A percentile compares a stretch with the other conserved stretches of the same genome.
Evolutionary conservation across 2,797 vertebrate species (phyloP).

Genomic region (Pseudomugil tenellus): DNA sequence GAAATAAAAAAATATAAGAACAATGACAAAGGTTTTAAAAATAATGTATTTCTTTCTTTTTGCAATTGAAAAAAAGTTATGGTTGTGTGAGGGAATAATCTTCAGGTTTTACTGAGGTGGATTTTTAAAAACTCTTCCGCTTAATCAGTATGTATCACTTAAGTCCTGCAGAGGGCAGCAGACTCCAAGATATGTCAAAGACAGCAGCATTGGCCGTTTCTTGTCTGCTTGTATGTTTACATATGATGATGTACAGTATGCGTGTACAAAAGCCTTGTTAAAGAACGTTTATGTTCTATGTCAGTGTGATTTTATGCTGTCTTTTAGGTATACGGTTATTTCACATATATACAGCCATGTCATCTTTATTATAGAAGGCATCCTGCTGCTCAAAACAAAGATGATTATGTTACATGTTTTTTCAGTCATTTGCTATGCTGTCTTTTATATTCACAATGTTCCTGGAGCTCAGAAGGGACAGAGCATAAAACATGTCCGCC

Average conservation of each 20-base stretch:
- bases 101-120: neutral
- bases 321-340: slow-evolving; percentile 28
- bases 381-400: slow-evolving; percentile 53
- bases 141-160: slow-evolving; percentile 1
- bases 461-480: slow-evolving; percentile 49
- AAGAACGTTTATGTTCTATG: slow-evolving; percentile 17
- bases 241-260: slow-evolving; percentile 11
- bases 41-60: neutral
- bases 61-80: neutral
- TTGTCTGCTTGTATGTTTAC: slow-evolving; percentile 5
- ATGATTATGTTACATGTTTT: slow-evolving; percentile 36
- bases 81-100: neutral
- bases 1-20: neutral
- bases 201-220: neutral
- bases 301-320: slow-evolving; percentile 39
- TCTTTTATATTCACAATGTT: slow-evolving; percentile 46
- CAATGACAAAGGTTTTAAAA: neutral
- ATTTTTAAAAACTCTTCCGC: neutral
- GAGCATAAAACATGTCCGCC: slow-evolving; percentile 73
- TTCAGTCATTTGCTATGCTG: slow-evolving; percentile 43
- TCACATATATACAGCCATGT: slow-evolving; percentile 48
- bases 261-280: slow-evolving; percentile 8
- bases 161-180: slow-evolving; percentile 74
- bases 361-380: slow-evolving; percentile 55
- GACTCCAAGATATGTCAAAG: slow-evolving; percentile 42